Evolutionary conservation across 2,888 invertebrate species (phyloP), one percentile per base, ranked within the genome.

Genomic region (Allophyes oxyacanthae): DNA sequence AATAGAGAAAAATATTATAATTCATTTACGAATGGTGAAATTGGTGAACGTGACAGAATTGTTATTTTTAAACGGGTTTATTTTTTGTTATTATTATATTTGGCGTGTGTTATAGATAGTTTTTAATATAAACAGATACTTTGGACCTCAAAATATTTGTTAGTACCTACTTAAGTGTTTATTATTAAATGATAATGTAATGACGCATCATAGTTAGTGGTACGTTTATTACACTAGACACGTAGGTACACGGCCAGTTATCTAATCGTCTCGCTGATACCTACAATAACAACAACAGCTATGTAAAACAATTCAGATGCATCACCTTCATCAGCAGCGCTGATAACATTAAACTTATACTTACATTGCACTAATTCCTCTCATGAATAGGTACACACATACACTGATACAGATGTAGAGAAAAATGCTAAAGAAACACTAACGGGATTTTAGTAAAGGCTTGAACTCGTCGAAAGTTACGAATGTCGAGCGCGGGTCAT

Each of bases 401-500:
- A n/a, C n/a, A n/a, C n/a, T n/a, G n/a, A n/a, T n/a, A 34, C 32
- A 53, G 38, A 44, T 6, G 11, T 33, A 1, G 30, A 9, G 7
- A 37, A 36, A 15, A 30, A 2, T 34, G 26, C 11, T 40, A 38
- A n/a, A 42, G 30, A 41, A 49, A 13, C 14, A 14, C 10, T 41
- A 41, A 48, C 36, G 49, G 45, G 10, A 32, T 26, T n/a, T 20
- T 14, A 36, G 11, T 8, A 28, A 48, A n/a, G 15, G 8, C n/a
- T 28, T 20, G 38, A 43, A 38, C 46, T 42, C 28, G 55, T 44
- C 30, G 76, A 75, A 71, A 76, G 65, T 67, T 15, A 59, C 67
- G 36, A 59, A 63, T 46, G 51, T 54, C 45, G 58, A 41, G 36
- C 68, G 72, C 74, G 78, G 86, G 82, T 85, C 85, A 72, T 78